Percentiles rank a stretch among this genome's conserved stretches.
Conservation (phyloP, 2,797 vertebrate genomes). For the Pipistrellus kuhlii region DNA sequence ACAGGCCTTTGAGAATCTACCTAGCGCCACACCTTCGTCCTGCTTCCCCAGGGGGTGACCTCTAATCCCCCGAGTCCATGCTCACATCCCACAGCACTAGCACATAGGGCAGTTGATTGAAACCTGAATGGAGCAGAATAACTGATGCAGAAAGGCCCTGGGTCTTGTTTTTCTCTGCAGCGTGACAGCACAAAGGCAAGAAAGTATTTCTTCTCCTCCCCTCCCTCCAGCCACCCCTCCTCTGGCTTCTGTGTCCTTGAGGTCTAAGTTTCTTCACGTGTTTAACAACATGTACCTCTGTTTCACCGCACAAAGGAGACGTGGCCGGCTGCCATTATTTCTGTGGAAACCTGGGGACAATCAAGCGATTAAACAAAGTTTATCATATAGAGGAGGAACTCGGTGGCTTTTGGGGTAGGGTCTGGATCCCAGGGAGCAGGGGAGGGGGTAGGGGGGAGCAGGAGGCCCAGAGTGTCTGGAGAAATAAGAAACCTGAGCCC, state of each 20-base stretch:
- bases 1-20: not conserved
- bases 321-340: conserved; percentile 52
- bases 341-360: conserved; percentile 31
- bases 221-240: not conserved
- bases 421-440: not conserved
- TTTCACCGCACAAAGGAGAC: conserved; percentile 53
- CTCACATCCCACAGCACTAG: conserved; percentile 45
- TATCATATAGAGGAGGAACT: not conserved
- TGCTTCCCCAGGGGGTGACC: not conserved
- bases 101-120: conserved; percentile 48
- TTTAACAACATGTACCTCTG: conserved; percentile 47
- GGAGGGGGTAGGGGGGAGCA: too few relatives aligned
- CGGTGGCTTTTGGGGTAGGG: not conserved
- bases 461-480: not conserved
- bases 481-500: not conserved
- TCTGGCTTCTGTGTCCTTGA: conserved; percentile 26
- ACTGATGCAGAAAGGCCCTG: conserved; percentile 69
- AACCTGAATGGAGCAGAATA: conserved; percentile 71
- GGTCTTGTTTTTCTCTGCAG: conserved; percentile 62
- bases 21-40: not conserved
- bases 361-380: not conserved
- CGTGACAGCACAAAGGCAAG: not conserved
- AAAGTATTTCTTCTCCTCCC: conserved; percentile 48
- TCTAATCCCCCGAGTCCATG: not conserved
- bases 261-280: conserved; percentile 11